Conservation (phyloP, 2,797 vertebrate species). For the Neosilurus mollespiculum region DNA sequence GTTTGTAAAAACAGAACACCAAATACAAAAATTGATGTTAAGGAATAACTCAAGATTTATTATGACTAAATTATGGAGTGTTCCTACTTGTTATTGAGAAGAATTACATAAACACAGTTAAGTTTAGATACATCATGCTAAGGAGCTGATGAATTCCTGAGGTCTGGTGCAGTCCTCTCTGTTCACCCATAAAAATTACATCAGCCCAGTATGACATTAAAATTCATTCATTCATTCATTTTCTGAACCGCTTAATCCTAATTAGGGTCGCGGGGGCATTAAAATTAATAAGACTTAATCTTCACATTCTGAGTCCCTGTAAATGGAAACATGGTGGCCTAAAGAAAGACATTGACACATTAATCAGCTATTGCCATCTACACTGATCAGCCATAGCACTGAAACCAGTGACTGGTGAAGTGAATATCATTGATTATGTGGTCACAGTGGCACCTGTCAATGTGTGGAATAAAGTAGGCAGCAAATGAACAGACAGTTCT, state of each 20-base stretch:
- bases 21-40: neutral
- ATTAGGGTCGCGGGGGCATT: slow-evolving; percentile 33
- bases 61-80: slow-evolving; percentile 20
- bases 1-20: neutral
- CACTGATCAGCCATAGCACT: too few species aligned
- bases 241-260: too few species aligned
- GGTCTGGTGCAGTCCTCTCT: slow-evolving; percentile 46
- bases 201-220: slow-evolving; percentile 62
- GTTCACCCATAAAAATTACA: slow-evolving; percentile 62
- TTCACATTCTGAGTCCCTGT: slow-evolving; percentile 59
- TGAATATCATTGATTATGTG: too few species aligned
- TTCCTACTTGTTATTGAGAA: slow-evolving; percentile 9
- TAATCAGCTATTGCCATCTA: neutral
- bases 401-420: too few species aligned
- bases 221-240: slow-evolving; percentile 38
- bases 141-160: slow-evolving; percentile 17
- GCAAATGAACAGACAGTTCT: too few species aligned
- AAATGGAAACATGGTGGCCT: slow-evolving; percentile 49
- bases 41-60: neutral
- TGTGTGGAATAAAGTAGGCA: too few species aligned
- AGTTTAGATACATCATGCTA: slow-evolving; percentile 25
- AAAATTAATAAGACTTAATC: slow-evolving; percentile 70
- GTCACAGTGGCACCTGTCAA: too few species aligned
- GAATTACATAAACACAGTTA: slow-evolving; percentile 27
- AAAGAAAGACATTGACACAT: slow-evolving; percentile 48